Percentiles rank a stretch among this genome's conserved stretches.
phyloP scores from a whole-genome alignment of 2,888 invertebrate genomes.

The Brassicogethes aeneus region DNA sequence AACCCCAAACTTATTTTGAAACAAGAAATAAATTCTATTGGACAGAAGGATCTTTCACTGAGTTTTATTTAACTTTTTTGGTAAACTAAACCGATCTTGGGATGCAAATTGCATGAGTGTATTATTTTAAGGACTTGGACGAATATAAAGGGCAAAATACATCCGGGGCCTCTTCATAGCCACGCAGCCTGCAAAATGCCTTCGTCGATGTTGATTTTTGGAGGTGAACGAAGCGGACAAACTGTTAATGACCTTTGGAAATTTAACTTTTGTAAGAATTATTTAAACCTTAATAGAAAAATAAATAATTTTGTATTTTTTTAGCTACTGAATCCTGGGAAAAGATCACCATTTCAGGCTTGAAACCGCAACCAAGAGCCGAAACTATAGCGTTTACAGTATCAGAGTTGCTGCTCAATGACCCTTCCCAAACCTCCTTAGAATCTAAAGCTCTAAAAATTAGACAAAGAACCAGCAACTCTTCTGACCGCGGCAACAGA shows the following conservation, averaged over 20 bases:
- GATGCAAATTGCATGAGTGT: too few relatives aligned
- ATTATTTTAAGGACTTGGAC: conserved; percentile 49
- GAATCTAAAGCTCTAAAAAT: conserved; percentile 28
- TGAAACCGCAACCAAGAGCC: conserved; percentile 59
- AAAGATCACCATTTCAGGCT: conserved; percentile 51
- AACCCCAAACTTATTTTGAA: too few relatives aligned
- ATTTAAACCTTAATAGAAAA: neutral
- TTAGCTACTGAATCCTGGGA: conserved; percentile 70
- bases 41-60: too few relatives aligned
- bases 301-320: conserved; percentile 10
- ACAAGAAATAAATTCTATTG: too few relatives aligned
- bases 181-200: conserved; percentile 72
- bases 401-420: conserved; percentile 45
- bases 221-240: conserved; percentile 65
- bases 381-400: conserved; percentile 60
- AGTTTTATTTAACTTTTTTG: too few relatives aligned
- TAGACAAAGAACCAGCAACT: conserved; percentile 33
- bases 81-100: too few relatives aligned
- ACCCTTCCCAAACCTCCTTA: conserved; percentile 24
- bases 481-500: conserved; percentile 35
- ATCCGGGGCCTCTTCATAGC: conserved; percentile 64
- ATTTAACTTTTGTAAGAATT: conserved; percentile 73
- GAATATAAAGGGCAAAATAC: conserved; percentile 50
- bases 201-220: conserved; percentile 70
- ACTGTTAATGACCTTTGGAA: conserved; percentile 72